Conservation (phyloP, 1,140 invertebrate species). For the Anastrepha ludens region DNA sequence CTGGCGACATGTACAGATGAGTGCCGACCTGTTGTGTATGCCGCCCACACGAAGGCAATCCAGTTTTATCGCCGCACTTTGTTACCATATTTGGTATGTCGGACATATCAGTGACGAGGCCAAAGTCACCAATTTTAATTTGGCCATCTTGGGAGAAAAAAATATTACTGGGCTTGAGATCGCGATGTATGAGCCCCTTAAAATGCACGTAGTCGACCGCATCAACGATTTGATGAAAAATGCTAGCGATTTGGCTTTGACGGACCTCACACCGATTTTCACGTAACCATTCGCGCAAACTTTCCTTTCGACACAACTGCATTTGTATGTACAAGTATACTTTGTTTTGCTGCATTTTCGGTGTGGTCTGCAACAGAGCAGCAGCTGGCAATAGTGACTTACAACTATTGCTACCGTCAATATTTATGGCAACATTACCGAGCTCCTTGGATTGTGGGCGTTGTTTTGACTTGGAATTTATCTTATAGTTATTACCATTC, state of each 20-base stretch:
- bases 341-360: conserved; percentile 65
- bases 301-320: conserved; percentile 94
- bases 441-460: conserved; percentile 39
- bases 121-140: conserved; percentile 98
- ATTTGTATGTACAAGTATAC: conserved; percentile 97
- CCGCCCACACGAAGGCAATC: conserved; percentile 65
- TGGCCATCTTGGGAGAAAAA: conserved; percentile 93
- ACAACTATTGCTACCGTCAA: conserved; percentile 50
- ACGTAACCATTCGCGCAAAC: conserved; percentile 92
- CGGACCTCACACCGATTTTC: conserved; percentile 73
- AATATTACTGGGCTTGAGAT: conserved; percentile 98
- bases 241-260: conserved; percentile 78
- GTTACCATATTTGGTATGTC: conserved; percentile 77
- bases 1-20: conserved; percentile 97
- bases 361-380: conserved; percentile 20
- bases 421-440: conserved; percentile 18
- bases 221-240: conserved; percentile 94
- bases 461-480: conserved; percentile 1
- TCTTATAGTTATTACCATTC: neutral
- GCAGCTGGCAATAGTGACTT: conserved; percentile 1
- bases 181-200: conserved; percentile 93
- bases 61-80: conserved; percentile 65
- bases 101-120: conserved; percentile 90
- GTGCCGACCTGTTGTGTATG: conserved; percentile 84
- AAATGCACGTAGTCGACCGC: conserved; percentile 97